These are phyloP conservation scores for Xenopus borealis DNA, from an alignment of 2,113 vertebrate genomes.

Conservation along the genomic window DNA sequence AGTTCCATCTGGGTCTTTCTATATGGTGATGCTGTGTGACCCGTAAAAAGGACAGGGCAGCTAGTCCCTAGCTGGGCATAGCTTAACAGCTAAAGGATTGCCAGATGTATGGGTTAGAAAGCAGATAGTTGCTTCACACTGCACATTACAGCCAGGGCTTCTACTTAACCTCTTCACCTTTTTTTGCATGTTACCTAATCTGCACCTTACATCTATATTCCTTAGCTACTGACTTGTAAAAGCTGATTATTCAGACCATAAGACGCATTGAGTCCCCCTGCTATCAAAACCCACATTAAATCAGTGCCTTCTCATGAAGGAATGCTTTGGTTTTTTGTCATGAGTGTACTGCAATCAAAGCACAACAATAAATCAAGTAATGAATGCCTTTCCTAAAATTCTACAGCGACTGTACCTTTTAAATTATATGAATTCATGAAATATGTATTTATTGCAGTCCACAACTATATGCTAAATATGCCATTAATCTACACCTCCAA, in stretches of 20 bases:
- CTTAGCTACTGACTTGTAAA: conserved; percentile 20
- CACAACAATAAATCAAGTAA: too few relatives aligned
- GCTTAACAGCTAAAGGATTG: neutral
- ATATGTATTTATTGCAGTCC: too few relatives aligned
- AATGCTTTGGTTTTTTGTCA: neutral
- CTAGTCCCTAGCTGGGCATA: neutral
- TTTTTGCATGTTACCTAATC: conserved; percentile 40
- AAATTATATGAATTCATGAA: too few relatives aligned
- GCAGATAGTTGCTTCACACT: conserved; percentile 7
- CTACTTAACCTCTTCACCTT: conserved; percentile 30
- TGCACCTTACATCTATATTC: conserved; percentile 40
- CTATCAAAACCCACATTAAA: conserved; percentile 1
- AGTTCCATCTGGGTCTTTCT: neutral
- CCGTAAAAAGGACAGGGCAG: conserved; percentile 23
- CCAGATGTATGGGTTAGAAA: conserved; percentile 10
- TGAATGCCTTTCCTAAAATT: too few relatives aligned
- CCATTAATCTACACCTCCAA: too few relatives aligned
- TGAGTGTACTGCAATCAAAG: neutral
- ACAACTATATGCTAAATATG: too few relatives aligned
- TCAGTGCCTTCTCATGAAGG: neutral
- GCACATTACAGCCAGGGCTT: conserved; percentile 21
- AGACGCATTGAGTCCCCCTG: neutral
- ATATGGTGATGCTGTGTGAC: conserved; percentile 13
- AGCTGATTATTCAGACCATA: conserved; percentile 14
- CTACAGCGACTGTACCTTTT: neutral